Evolutionary conservation across 2,888 invertebrate genomes (phyloP).

Genomic region (Cantharis rustica): DNA sequence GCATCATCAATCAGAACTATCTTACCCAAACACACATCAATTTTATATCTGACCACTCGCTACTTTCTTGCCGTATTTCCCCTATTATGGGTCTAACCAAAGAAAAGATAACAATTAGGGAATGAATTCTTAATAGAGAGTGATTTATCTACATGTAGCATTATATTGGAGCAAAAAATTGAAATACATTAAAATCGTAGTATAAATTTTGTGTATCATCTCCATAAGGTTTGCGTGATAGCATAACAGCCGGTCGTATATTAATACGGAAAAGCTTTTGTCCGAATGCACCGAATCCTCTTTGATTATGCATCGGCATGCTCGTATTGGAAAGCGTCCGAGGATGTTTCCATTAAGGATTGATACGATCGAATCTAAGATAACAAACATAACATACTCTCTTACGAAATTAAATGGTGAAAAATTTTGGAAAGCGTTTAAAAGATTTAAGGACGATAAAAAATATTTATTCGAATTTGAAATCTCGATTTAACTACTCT

Average conservation of each 20-base stretch:
- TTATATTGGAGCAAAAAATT: background rate
- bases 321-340: constrained; percentile 34
- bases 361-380: constrained; percentile 14
- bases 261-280: constrained; percentile 38
- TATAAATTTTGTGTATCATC: constrained; percentile 4
- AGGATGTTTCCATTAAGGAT: constrained; percentile 19
- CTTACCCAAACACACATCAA: constrained; percentile 48
- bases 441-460: background rate
- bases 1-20: constrained; percentile 56
- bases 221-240: constrained; percentile 22
- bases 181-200: background rate
- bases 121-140: constrained; percentile 11
- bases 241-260: constrained; percentile 23
- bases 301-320: constrained; percentile 53
- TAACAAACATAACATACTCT: background rate
- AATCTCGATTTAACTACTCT: constrained; percentile 23
- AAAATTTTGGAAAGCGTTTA: constrained; percentile 7
- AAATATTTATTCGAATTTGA: constrained; percentile 32
- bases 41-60: constrained; percentile 36
- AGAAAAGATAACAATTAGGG: constrained; percentile 29
- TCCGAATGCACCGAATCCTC: constrained; percentile 47
- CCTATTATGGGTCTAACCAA: constrained; percentile 24
- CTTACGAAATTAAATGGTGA: background rate
- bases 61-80: constrained; percentile 29
- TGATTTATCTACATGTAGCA: constrained; percentile 15